Base-by-base conservation (phyloP, 2,888 invertebrate species). In the Anarsia innoxiella region DNA sequence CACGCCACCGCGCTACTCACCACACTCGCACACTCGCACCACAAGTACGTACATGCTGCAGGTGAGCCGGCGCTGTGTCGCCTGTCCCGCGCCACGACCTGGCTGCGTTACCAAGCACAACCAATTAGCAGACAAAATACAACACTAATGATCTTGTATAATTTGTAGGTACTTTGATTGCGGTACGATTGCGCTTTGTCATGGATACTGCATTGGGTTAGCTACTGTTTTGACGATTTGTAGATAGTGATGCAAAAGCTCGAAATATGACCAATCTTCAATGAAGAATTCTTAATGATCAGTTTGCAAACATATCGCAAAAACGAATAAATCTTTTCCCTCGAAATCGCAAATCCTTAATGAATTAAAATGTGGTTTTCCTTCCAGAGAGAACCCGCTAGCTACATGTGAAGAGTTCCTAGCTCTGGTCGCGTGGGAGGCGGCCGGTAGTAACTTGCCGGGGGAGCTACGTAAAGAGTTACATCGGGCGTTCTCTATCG, bases 401-500 rank as follows among this genome's bases (percentile, higher is more conserved):
- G 79, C 78, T 1, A 67, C 59, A 26, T 78, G 77, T 40, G 77
- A 78, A 16, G 84, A 83, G 42, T 84, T 84, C 49, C 54, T 80
- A 1, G 64, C 70, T 1, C 50, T 84, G 0, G 65, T 82, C 1
- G 69, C 70, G 12, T 84, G 84, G 84, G 84, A 84, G 46, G 76
- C 75, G 1, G 41, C 71, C 0, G 83, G 82, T 0, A 80, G 63
- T 49, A 74, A 79, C 40, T 45, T 84, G 5, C 65, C 83, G 0
- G 84, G 82, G 0, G 63, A 68, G 1, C 48, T 74, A 14, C 54
- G 84, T 45, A 86, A 90, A 37, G 91, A 91, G 34, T 70, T 95
- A 13, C 91, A 92, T 65, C 88, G 89, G 52, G 91, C 91, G 1
- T 88, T 95, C 41, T 89, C 93, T 8, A 75, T 90, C 39, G 89